Percentiles rank a stretch among this genome's conserved stretches.
These are phyloP conservation scores for Drosophila macrospina DNA, from an alignment of 2,888 invertebrate species.

Conservation along the genomic window DNA sequence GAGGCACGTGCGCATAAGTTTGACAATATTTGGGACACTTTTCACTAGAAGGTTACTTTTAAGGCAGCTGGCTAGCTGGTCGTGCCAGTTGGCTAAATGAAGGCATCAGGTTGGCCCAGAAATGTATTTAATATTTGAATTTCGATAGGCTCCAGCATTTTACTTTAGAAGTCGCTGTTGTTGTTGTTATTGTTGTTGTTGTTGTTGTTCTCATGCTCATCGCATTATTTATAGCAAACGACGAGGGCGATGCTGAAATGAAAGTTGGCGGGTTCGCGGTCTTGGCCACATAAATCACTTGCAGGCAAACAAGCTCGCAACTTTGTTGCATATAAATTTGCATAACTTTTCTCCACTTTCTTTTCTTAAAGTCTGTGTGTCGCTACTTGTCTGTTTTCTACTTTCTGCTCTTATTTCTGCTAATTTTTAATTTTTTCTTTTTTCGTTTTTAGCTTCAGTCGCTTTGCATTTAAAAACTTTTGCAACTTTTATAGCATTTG, in stretches of 20 bases:
- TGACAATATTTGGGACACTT: conserved; percentile 45
- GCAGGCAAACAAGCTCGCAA: conserved; percentile 67
- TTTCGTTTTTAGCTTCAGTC: conserved; percentile 4
- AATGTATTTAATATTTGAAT: conserved; percentile 36
- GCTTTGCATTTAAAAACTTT: conserved; percentile 55
- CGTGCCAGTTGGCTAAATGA: conserved; percentile 14
- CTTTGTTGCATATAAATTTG: conserved; percentile 76
- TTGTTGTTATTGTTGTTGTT: conserved; percentile 21
- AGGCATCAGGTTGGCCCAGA: conserved; percentile 1
- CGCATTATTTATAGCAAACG: conserved; percentile 61
- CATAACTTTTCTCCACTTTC: conserved; percentile 63
- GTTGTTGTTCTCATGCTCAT: conserved; percentile 22
- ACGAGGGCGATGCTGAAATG: conserved; percentile 33
- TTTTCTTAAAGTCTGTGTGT: conserved; percentile 14
- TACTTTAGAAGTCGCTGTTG: conserved; percentile 12
- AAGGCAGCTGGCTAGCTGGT: conserved; percentile 34
- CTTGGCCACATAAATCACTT: conserved; percentile 72
- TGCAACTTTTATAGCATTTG: conserved; percentile 55
- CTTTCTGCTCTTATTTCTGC: not conserved
- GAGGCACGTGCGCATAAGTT: conserved; percentile 42
- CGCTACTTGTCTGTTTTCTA: conserved; percentile 11
- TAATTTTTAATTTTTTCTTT: not conserved
- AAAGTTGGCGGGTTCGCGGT: conserved; percentile 56
- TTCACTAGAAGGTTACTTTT: conserved; percentile 29
- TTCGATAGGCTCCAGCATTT: conserved; percentile 40